These are phyloP conservation scores for Anoplophora glabripennis DNA, from an alignment of 1,140 invertebrate genomes.

Conservation along the genomic window DNA sequence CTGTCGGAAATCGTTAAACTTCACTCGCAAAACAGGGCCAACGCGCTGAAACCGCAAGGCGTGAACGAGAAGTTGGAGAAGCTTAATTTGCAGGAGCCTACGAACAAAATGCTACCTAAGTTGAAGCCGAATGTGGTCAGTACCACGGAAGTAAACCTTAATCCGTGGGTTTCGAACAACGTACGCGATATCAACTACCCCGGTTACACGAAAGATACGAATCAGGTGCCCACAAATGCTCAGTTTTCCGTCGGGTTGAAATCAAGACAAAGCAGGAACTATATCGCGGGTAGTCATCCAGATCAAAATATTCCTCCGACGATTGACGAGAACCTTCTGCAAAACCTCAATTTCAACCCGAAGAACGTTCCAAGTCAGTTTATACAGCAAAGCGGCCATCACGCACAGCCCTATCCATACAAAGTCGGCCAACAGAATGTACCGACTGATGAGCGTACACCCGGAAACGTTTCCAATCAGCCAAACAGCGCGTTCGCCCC, in stretches of 20 bases:
- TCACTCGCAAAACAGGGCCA: slow-evolving; percentile 13
- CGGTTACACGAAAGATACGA: slow-evolving; percentile 6
- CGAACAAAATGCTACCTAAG: not conserved
- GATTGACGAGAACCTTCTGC: slow-evolving; percentile 21
- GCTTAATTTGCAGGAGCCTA: not conserved
- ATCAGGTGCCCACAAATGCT: not conserved
- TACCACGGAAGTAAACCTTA: not conserved
- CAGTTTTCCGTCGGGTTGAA: slow-evolving; percentile 1
- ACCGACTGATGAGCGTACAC: not conserved
- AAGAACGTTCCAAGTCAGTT: slow-evolving; percentile 26
- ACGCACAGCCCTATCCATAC: not conserved
- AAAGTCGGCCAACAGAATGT: not conserved
- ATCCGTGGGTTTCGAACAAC: slow-evolving; percentile 1
- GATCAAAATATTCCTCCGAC: not conserved
- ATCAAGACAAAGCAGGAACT: not conserved
- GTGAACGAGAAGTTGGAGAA: slow-evolving; percentile 20
- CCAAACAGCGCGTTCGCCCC: slow-evolving; percentile 12
- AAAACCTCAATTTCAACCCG: slow-evolving; percentile 25
- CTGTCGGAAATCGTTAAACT: slow-evolving; percentile 34
- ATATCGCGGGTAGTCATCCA: not conserved
- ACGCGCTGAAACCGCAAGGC: not conserved
- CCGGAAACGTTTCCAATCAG: not conserved
- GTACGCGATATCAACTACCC: slow-evolving; percentile 1
- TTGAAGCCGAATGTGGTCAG: not conserved
- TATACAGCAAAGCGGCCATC: not conserved